Evolutionary conservation across 2,797 vertebrate species (phyloP).

Genomic region (Lacerta bilineata): DNA sequence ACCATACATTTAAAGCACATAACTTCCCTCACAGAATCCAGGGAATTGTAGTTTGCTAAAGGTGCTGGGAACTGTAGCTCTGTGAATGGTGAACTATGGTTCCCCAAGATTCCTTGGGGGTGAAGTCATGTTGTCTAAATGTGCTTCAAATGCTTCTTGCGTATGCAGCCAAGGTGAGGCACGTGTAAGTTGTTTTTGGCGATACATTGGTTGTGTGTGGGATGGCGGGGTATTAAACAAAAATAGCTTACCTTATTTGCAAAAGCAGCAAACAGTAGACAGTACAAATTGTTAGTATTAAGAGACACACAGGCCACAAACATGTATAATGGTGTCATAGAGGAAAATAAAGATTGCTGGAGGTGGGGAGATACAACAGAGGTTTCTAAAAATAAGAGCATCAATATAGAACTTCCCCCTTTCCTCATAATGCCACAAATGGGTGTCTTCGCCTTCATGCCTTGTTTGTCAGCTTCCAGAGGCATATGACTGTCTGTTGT

Average conservation of each 20-base stretch:
- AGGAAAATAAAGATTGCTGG: background rate
- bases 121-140: no score
- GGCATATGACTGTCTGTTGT: background rate
- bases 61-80: no score
- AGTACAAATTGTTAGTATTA: background rate
- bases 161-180: no score
- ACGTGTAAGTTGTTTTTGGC: background rate
- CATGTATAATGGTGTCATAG: background rate
- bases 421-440: background rate
- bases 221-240: no score
- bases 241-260: background rate
- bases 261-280: background rate
- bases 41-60: no score
- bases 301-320: background rate
- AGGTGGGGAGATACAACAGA: background rate
- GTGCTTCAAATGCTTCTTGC: no score
- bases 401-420: background rate
- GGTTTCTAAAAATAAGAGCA: background rate
- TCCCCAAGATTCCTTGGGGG: no score
- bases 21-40: no score
- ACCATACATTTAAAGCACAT: no score
- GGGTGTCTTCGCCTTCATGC: background rate
- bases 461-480: background rate
- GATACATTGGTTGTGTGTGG: background rate
- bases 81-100: no score